A percentile compares a stretch with the other conserved stretches of the same genome.
Evolutionary conservation across 2,888 invertebrate genomes (phyloP).

Genomic region (Ganaspis brasiliensis): DNA sequence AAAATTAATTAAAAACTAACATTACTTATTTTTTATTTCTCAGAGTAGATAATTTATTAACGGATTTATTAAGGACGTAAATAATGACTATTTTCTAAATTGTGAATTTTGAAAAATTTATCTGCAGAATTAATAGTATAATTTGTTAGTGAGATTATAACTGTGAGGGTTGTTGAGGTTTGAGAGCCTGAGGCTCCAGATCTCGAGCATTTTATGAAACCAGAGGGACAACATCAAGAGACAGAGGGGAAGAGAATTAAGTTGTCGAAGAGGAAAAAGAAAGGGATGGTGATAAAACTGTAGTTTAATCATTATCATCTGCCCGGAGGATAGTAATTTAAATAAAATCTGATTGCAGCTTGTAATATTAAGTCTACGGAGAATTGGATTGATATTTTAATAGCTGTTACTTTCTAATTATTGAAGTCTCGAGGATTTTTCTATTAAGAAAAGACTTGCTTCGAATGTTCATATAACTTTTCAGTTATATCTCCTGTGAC

Average conservation of each 20-base stretch:
- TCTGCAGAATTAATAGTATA: constrained; percentile 7
- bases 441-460: no score
- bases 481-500: no score
- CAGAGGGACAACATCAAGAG: constrained; percentile 8
- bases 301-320: constrained; percentile 19
- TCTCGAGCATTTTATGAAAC: constrained; percentile 27
- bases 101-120: not conserved
- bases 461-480: no score
- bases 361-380: not conserved
- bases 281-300: constrained; percentile 25
- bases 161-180: not conserved
- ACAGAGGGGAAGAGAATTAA: not conserved
- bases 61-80: no score
- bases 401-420: not conserved
- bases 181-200: constrained; percentile 4
- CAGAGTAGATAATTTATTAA: no score
- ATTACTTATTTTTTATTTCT: no score
- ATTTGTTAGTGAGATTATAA: not conserved
- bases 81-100: not conserved
- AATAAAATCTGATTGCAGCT: constrained; percentile 13
- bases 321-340: constrained; percentile 25
- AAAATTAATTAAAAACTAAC: no score
- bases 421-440: not conserved
- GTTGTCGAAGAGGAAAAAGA: constrained; percentile 21
- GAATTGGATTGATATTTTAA: constrained; percentile 5